Base-by-base conservation (phyloP, 1,140 invertebrate genomes). In the Bombus difficillimus region DNA sequence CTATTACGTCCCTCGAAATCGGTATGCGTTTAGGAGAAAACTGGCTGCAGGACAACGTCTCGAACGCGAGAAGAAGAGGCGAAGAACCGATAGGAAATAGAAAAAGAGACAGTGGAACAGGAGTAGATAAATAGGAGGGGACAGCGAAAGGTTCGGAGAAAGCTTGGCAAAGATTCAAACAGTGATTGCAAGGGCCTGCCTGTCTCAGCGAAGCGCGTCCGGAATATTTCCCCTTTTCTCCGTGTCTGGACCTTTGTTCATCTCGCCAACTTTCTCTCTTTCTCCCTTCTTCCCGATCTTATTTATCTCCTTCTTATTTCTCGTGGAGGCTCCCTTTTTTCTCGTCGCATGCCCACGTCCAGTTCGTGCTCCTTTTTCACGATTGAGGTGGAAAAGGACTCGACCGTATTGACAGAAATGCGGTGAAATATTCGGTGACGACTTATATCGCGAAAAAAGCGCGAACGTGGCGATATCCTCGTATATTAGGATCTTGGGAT, bases 131-230 rank as follows among this genome's bases (percentile, higher is more conserved):
- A 47, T 25, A 43, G 39, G 57, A n/a, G 66, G 66, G 39, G 79
- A 77, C 76, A 68, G n/a, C 47, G 76, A 22, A 77, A 73, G 71
- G 39, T 90, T 91, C 25, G 53, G 85, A 87, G 88, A 80, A 83
- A 81, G 90, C 83, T 94, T 95, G 94, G 94, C 94, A 94, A 90
- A 91, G 91, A 93, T 93, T 95, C 94, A 95, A 94, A 93, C 92
- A 91, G 93, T 94, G 94, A 95, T 94, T 94, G 94, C 93, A 88
- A 92, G 92, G 91, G 89, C 92, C 93, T 94, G 93, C 92, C 93
- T 94, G 93, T 95, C 93, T 94, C 93, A 92, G 92, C 92, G 92
- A 85, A 87, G 77, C 90, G 90, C 91, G 90, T 88, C 89, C 89
- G 85, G 94, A 94, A 94, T 92, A 93, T 92, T 91, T 91, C 85